Percentiles rank a stretch among this genome's conserved stretches.
These are phyloP conservation scores for Megalopta genalis DNA, from an alignment of 1,140 invertebrate genomes.

Conservation along the genomic window DNA sequence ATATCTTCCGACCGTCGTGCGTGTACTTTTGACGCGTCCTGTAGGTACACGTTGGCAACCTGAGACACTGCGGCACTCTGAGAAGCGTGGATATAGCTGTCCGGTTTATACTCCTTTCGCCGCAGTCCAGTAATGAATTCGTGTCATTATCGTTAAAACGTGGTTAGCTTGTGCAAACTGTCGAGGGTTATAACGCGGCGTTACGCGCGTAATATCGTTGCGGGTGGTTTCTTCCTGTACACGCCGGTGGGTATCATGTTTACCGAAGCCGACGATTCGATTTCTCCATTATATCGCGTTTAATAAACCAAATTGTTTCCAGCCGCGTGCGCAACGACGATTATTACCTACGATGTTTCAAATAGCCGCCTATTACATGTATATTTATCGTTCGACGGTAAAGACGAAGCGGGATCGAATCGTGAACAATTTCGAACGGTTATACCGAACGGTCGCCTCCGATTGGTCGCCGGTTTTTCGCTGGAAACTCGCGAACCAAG, in stretches of 20 bases:
- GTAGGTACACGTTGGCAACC: not conserved
- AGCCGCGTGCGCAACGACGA: too few species aligned
- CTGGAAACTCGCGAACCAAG: too few species aligned
- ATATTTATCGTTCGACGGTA: too few species aligned
- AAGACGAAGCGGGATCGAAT: too few species aligned
- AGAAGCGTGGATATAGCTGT: slow-evolving; percentile 6
- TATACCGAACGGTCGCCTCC: too few species aligned
- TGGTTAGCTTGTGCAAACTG: slow-evolving; percentile 27
- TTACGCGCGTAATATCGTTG: not conserved
- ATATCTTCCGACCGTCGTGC: too few species aligned
- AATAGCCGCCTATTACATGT: too few species aligned
- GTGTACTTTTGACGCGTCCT: not conserved
- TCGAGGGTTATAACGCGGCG: slow-evolving; percentile 1
- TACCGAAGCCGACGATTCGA: not conserved
- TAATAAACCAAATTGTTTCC: too few species aligned
- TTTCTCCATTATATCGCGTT: too few species aligned
- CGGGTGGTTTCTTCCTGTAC: slow-evolving; percentile 1
- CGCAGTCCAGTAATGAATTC: slow-evolving; percentile 41
- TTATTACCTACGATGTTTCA: too few species aligned
- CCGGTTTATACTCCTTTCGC: slow-evolving; percentile 17
- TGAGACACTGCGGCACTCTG: not conserved
- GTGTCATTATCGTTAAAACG: slow-evolving; percentile 33
- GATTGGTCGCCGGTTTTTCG: too few species aligned
- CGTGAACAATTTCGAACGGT: too few species aligned
- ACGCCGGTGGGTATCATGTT: slow-evolving; percentile 26